Evolutionary conservation across 2,113 vertebrate species (phyloP), one percentile per base, ranked within the genome.

Genomic region (Poeciliopsis prolifica): DNA sequence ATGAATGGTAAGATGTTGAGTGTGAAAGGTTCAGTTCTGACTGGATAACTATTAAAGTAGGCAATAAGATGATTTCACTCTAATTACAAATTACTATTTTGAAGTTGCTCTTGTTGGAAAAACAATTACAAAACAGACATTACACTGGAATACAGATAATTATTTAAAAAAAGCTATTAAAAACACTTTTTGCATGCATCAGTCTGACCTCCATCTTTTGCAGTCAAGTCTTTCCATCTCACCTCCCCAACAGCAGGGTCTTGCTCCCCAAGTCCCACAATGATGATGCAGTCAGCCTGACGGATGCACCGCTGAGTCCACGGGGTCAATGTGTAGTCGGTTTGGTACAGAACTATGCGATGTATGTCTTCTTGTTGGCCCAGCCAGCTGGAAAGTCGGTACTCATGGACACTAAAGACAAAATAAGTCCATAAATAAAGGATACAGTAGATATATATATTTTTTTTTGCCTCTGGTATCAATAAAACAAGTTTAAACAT

Each of bases 341-440:
- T 96, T 94, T 99, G 98, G 92, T 99, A 98, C 1, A 99, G 95
- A 65, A 98, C 97, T 0, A 99, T 97, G 4, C 96, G 95, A 91
- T 99, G 97, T 67, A 97, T 94, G 74, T 99, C 98, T 83, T 99
- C 97, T 91, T 99, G 97, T 85, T 99, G 98, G 1, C 97, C 97
- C 88, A 98, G 90, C 98, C 97, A 99, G 92, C 97, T 98, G 51
- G 95, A 98, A 10, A 99, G 94, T 0, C 97, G 94, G 87, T 99
- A 98, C 84, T 98, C 97, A 0, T 99, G 97, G 74, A 96, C 91
- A 31, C 97, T 98, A 89, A 42, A 67, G 67, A 79, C 22, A 30
- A 66, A 65, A 72, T n/a, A 3, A 85, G 75, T 70, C 40, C 33
- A 79, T 83, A 87, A 77, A 75, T 68, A 81, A 83, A 67, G 62